Evolutionary conservation across 2,888 invertebrate species (phyloP).

Genomic region (Caenorhabditis sp.): DNA sequence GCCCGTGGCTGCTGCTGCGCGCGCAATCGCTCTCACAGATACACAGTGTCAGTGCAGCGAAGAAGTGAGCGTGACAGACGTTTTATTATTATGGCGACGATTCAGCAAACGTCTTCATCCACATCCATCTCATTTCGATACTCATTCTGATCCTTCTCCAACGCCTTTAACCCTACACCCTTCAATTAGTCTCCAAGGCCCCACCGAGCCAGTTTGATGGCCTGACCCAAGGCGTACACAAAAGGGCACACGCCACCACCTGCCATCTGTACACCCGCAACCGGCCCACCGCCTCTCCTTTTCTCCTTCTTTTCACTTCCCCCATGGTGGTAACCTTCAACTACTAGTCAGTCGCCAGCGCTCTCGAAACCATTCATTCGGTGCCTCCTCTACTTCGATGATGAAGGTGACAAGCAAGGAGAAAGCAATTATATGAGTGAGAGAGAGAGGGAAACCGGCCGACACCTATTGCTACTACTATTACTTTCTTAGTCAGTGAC

Average conservation of each 20-base stretch:
- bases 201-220: constrained; percentile 8
- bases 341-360: neutral
- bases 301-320: constrained; percentile 8
- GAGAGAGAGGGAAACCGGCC: constrained; percentile 31
- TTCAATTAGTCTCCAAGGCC: neutral
- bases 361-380: constrained; percentile 31
- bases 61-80: no score
- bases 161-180: no score
- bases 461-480: constrained; percentile 23
- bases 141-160: no score
- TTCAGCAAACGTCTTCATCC: no score
- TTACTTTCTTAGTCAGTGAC: constrained; percentile 1
- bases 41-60: no score
- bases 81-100: no score
- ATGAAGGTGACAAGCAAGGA: constrained; percentile 46
- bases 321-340: constrained; percentile 27
- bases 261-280: constrained; percentile 34
- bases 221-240: constrained; percentile 29
- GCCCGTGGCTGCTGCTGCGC: constrained; percentile 21
- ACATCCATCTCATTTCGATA: no score
- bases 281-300: neutral
- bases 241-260: constrained; percentile 27
- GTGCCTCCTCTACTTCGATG: neutral
- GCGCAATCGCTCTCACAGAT: constrained; percentile 29
- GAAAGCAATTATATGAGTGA: constrained; percentile 39